Evolutionary conservation across 1,140 invertebrate genomes (phyloP), one percentile per base, ranked within the genome.

Genomic region (Holcopasites calliopsidis): DNA sequence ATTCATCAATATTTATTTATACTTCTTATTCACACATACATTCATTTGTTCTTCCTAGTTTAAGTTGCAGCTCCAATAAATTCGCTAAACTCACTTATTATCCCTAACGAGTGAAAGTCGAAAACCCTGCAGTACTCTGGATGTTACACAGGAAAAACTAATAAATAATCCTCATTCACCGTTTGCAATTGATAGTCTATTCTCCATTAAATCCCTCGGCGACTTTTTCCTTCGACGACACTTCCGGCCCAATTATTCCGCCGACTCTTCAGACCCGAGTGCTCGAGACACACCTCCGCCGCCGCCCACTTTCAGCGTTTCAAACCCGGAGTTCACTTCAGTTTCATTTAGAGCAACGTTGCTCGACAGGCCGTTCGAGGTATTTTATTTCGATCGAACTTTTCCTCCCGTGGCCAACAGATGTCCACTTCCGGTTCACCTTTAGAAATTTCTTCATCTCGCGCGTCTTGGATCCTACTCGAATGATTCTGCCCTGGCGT

Each of bases 201-300:
- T 13, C 49, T 26, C 0, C 11, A 0, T 8, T 4, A 10, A 0
- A 3, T n/a, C 23, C 7, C 28, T 47, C 55, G 21, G 40, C 49
- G 35, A 40, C 31, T 60, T 40, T 62, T 55, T 21, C 71, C 18
- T 40, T 18, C 13, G 0, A 26, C 28, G 21, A 23, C 54, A 44
- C 42, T 31, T n/a, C 33, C 28, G 23, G 23, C 5, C 23, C 52
- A 58, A 69, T 69, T 66, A 58, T 58, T 38, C 13, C 64, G 28
- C 21, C 61, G 60, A 26, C 28, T 33, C 35, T 57, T 70, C 40
- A 50, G 13, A 33, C 35, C 8, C 44, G 16, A 28, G 10, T 26
- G 23, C 28, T 44, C 35, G 3, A 58, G 31, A 13, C 26, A 28
- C 16, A 68, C 44, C 44, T 33, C 7, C 8, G n/a, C 18, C 23